Evolutionary conservation across 2,113 vertebrate genomes (phyloP), one percentile per base, ranked within the genome.

Genomic region (Poicephalus meyeri): DNA sequence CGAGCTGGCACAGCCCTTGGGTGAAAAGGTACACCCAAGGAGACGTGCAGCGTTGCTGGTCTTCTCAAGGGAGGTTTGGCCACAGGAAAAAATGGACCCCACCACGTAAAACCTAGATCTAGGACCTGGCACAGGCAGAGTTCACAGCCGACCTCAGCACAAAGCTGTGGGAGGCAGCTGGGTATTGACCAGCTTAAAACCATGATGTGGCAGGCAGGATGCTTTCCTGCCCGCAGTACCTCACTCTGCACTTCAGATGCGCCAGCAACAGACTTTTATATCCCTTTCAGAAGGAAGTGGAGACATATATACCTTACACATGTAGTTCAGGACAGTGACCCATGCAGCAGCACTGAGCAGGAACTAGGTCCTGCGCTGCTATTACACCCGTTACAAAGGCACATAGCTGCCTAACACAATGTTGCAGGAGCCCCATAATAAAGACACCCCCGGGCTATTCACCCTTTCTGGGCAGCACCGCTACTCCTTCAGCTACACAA

Each of bases 381-480:
- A 64, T 13, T 49, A 31, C 16, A 2, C 33, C 65, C 3, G 0
- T 25, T 47, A 23, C 58, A 60, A 70, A 81, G n/a, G 47, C n/a
- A 50, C 12, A 0, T 2, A 33, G 80, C 47, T 53, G 39, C 1
- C 0, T 10, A 47, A 19, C 23, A 9, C 11, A 25, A 6, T 2
- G 26, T 6, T 3, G 0, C 47, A 23, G 16, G 0, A 44, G 61
- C n/a, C 35, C 9, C 60, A 1, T 0, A 28, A 49, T 0, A 37
- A 50, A 71, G 9, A 29, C 52, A 60, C 5, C 46, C 37, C n/a
- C 77, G 28, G 17, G 33, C 31, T 35, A 11, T 3, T 21, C 31
- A 33, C 12, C 2, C 0, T 6, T 70, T 50, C 71, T 33, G 47
- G 41, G 26, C 4, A 11, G 29, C 69, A 73, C 23, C 0, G 3